Evolutionary conservation across 2,797 vertebrate species (phyloP).

Genomic region (Pangasius mekongensis): DNA sequence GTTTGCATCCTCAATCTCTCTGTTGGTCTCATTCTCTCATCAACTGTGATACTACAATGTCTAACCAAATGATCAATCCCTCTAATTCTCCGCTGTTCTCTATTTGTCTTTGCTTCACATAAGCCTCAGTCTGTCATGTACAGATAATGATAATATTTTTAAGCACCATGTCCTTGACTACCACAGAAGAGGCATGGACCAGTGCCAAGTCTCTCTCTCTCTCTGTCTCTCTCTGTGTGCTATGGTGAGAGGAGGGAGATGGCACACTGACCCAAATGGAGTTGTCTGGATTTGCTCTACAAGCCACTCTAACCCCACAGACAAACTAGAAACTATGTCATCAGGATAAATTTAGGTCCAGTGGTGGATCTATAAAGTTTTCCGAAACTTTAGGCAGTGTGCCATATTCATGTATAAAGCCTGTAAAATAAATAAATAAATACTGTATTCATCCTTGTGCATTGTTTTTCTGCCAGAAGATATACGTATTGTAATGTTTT

Average conservation of each 20-base stretch:
- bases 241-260: slow-evolving; percentile 27
- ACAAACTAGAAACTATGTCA: slow-evolving; percentile 28
- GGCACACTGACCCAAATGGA: slow-evolving; percentile 52
- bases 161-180: slow-evolving; percentile 33
- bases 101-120: slow-evolving; percentile 11
- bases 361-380: background rate
- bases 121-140: background rate
- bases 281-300: slow-evolving; percentile 43
- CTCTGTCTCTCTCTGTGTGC: slow-evolving; percentile 33
- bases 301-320: slow-evolving; percentile 28
- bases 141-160: slow-evolving; percentile 20
- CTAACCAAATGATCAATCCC: slow-evolving; percentile 41
- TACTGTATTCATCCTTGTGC: background rate
- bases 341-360: slow-evolving; percentile 6
- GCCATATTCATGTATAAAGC: background rate
- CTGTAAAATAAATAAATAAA: too few relatives aligned
- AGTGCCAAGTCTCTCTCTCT: slow-evolving; percentile 41
- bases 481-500: background rate
- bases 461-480: background rate
- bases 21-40: background rate
- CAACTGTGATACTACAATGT: background rate
- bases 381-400: background rate
- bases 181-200: slow-evolving; percentile 43
- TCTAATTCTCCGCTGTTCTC: background rate
- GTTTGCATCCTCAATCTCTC: slow-evolving; percentile 16